Evolutionary conservation across 2,797 vertebrate genomes (phyloP), one percentile per base, ranked within the genome.

Genomic region (Danio tinwini): DNA sequence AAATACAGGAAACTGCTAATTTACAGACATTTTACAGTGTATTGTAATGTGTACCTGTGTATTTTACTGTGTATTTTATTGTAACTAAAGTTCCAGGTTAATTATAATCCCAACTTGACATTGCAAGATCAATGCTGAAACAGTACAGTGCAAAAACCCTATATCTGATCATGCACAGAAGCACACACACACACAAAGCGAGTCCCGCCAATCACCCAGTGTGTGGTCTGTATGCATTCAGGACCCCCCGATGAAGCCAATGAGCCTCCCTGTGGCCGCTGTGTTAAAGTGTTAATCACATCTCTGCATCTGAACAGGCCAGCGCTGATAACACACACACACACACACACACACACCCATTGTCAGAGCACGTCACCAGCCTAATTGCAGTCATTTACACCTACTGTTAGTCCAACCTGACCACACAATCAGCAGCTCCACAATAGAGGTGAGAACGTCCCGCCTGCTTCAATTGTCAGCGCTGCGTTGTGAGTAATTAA

Each of bases 171-270:
- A 29, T 4, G 40, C 17, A n/a, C 21, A 49, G 42, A 77, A 52
- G 17, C 4, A 72, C 62, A 69, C 49, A 83, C 58, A 58, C 68
- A 76, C 78, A 63, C 76, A 16, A 88, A 85, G 92, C 85, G 93
- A 92, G 94, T 94, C 92, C 93, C 92, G 93, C 93, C 94, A 94
- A 91, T 94, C 93, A 93, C 91, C 90, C 83, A 86, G 90, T 89
- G 88, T 89, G 92, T 86, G 83, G 80, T 86, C 80, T 87, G 90
- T 90, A 89, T 91, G 93, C 92, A 91, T 92, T 89, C 92, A 92
- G 89, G 88, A 88, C 90, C 91, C 90, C 92, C 90, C 88, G 89
- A 88, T 86, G 90, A 90, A 93, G 91, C 92, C 92, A 94, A 93
- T 91, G 91, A 92, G 91, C 92, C 90, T 92, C 93, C 94, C 93